Evolutionary conservation across 2,113 vertebrate species (phyloP), one percentile per base, ranked within the genome.

Genomic region (Pionites leucogaster): DNA sequence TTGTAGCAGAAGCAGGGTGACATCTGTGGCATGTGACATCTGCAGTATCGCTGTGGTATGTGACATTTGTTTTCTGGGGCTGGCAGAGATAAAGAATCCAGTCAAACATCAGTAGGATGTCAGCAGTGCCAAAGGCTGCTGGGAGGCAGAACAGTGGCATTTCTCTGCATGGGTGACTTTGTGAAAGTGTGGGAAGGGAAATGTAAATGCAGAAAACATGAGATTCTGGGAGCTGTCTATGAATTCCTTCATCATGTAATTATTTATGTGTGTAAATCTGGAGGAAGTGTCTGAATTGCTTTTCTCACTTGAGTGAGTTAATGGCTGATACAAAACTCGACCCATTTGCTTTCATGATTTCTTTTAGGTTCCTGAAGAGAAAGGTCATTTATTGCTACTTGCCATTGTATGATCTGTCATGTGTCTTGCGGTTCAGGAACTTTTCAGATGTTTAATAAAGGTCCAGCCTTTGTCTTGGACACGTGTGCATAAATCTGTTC

Each of bases 251-350:
- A 71, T 83, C 44, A 19, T 49, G 52, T 37, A 71, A 22, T 53
- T 95, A 49, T 62, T 14, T 69, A 83, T 83, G 55, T 88, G 90
- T 93, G 94, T 87, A 76, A 76, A 86, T 89, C 80, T 94, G 80
- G 94, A 83, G 86, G 70, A 93, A 88, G 93, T 89, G 47, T 87
- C 65, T 72, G 41, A 87, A 80, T 87, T 49, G 17, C 65, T 57
- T 92, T 95, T 94, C 65, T 93, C 57, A 72, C 37, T 94, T 69
- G n/a, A 47, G 62, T 33, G 72, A 83, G 55, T 84, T 91, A 86
- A 78, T 3, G 2, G 33, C 86, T 57, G 67, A 44, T 78, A 65
- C 6, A 75, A 82, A 94, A 79, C 52, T 79, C 6, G 0, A 62
- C n/a, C 55, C 29, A 13, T 88, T 94, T 86, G 44, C 35, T 84